Conservation (phyloP, 2,797 vertebrate genomes). For the Myotis planiceps region DNA sequence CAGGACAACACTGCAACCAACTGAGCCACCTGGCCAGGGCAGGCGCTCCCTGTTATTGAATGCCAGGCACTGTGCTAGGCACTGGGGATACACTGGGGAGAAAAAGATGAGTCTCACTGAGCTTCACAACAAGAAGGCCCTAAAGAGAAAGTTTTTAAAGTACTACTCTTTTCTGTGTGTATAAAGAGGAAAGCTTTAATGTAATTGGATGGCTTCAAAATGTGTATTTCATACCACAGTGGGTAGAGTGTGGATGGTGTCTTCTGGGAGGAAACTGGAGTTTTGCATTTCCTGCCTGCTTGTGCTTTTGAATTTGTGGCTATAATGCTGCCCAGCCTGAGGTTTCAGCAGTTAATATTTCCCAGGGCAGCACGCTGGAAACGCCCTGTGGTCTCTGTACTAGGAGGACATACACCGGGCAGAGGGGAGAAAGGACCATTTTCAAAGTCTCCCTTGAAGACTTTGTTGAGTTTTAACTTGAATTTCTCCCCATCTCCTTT, state of each 20-base stretch:
- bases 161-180: background rate
- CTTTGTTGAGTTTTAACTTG: slow-evolving; percentile 67
- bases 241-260: background rate
- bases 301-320: slow-evolving; percentile 58
- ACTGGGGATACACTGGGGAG: background rate
- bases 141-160: background rate
- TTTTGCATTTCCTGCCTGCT: slow-evolving; percentile 65
- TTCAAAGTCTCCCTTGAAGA: slow-evolving; percentile 55
- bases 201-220: slow-evolving; percentile 13
- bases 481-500: slow-evolving; percentile 62
- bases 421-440: background rate
- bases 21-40: background rate
- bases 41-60: background rate
- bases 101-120: background rate
- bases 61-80: background rate
- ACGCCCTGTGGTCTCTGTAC: background rate
- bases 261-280: slow-evolving; percentile 58
- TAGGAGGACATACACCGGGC: background rate
- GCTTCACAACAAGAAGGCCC: background rate
- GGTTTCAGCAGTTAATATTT: slow-evolving; percentile 48
- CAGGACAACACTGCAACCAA: background rate
- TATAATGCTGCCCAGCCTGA: background rate
- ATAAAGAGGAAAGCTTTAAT: slow-evolving; percentile 12
- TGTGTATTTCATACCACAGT: background rate
- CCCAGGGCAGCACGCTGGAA: slow-evolving; percentile 30